Percentiles rank a stretch among this genome's conserved stretches.
Conservation (phyloP, 2,113 vertebrate genomes). For the Ochotona curzoniae region DNA sequence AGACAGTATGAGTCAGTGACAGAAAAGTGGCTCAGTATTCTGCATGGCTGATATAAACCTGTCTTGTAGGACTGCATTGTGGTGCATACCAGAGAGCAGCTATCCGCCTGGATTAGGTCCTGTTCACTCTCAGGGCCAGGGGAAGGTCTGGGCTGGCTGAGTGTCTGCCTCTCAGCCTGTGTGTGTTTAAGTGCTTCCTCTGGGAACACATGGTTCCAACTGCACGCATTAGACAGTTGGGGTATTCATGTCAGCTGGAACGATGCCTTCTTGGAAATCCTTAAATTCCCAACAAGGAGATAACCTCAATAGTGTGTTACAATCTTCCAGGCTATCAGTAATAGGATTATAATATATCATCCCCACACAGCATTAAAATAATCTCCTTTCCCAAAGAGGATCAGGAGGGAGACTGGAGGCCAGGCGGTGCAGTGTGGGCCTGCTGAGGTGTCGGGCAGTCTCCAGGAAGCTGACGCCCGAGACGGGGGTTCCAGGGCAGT, state of each 20-base stretch:
- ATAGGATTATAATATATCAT: constrained; percentile 66
- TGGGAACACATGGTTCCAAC: not conserved
- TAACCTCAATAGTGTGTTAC: constrained; percentile 58
- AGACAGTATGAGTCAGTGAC: not conserved
- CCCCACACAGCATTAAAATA: constrained; percentile 32
- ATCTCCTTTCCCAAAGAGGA: constrained; percentile 63
- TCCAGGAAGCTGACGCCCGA: too few species aligned
- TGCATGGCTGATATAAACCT: not conserved
- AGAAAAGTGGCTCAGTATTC: not conserved
- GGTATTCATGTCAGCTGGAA: constrained; percentile 2
- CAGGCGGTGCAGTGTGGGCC: not conserved
- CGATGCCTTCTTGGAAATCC: constrained; percentile 28
- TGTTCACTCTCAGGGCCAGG: not conserved
- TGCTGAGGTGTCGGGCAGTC: not conserved
- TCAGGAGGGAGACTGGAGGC: not conserved
- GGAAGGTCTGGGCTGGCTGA: constrained; percentile 12
- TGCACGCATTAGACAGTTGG: not conserved
- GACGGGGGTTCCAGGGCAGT: not conserved
- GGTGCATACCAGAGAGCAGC: not conserved
- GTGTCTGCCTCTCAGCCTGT: not conserved
- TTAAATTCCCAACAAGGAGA: constrained; percentile 34
- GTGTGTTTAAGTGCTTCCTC: not conserved
- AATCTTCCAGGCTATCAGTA: constrained; percentile 50
- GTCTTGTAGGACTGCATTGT: not conserved
- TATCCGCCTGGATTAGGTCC: not conserved